These are phyloP conservation scores for Bursaphelenchus mucronatus DNA, from an alignment of 1,140 invertebrate species.

Conservation along the genomic window DNA sequence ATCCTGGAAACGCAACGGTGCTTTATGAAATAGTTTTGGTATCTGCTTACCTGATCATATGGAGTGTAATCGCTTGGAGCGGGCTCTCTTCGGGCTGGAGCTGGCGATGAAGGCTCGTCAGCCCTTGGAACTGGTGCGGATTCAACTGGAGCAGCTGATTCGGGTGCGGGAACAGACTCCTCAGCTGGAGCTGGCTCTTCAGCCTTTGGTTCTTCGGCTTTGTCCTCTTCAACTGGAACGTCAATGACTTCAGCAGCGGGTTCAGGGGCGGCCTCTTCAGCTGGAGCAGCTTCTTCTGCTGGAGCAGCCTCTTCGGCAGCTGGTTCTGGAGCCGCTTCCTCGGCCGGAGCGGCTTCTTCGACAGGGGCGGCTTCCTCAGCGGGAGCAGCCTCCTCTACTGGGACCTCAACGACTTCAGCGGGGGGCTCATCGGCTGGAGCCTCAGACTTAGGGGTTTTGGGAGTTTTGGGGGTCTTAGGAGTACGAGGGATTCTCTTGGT, in stretches of 20 bases:
- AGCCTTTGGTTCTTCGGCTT: constrained; percentile 14
- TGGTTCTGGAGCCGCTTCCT: constrained; percentile 23
- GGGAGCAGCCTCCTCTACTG: neutral
- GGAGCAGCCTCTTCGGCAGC: constrained; percentile 8
- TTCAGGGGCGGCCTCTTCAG: constrained; percentile 24
- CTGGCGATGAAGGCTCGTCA: constrained; percentile 48
- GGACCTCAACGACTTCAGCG: constrained; percentile 36
- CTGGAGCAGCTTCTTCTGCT: constrained; percentile 3
- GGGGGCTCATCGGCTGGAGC: constrained; percentile 27
- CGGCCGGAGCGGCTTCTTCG: neutral
- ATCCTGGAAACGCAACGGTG: constrained; percentile 31
- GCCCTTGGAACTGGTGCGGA: constrained; percentile 30
- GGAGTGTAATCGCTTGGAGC: constrained; percentile 50
- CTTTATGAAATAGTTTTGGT: too few species aligned
- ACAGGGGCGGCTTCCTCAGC: neutral
- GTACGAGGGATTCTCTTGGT: constrained; percentile 39
- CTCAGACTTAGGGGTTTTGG: constrained; percentile 53
- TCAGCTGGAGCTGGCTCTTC: constrained; percentile 19
- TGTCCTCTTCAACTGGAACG: constrained; percentile 17
- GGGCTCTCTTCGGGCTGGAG: constrained; percentile 33
- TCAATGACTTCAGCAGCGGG: constrained; percentile 21
- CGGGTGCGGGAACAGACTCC: constrained; percentile 8
- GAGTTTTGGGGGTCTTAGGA: constrained; percentile 49
- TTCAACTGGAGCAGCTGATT: constrained; percentile 15
- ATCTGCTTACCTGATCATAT: constrained; percentile 52